Percentiles rank a stretch among this genome's conserved stretches.
phyloP scores from a whole-genome alignment of 2,113 vertebrate species.

The Cacatua alba region DNA sequence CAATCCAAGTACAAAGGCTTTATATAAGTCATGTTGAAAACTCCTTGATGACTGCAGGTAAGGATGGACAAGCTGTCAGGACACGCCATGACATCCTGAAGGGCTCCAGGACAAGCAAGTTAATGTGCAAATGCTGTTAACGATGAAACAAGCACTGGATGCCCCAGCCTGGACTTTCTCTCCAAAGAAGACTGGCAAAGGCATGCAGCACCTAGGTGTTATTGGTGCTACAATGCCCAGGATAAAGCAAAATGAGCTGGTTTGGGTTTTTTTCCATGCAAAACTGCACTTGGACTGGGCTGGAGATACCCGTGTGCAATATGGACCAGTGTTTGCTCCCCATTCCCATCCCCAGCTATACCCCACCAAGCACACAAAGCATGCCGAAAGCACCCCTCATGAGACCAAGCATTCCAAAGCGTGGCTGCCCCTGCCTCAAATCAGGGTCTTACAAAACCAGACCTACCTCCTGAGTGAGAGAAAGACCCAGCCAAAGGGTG shows the following conservation, averaged over 20 bases:
- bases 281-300: rapidly evolving
- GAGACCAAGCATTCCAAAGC: rapidly evolving
- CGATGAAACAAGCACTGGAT: background rate
- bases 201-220: background rate
- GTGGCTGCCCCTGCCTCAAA: background rate
- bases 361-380: background rate
- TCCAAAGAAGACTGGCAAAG: background rate
- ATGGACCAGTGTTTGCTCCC: rapidly evolving
- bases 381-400: rapidly evolving
- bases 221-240: background rate
- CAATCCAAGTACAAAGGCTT: constrained; percentile 72
- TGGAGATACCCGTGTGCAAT: background rate
- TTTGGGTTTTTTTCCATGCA: background rate
- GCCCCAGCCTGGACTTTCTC: background rate
- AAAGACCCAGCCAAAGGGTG: background rate
- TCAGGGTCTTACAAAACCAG: background rate
- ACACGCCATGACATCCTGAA: constrained; percentile 37
- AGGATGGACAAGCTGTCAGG: constrained; percentile 48
- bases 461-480: background rate
- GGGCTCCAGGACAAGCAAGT: background rate
- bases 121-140: background rate
- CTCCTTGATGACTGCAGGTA: constrained; percentile 71
- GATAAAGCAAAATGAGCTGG: background rate
- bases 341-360: background rate
- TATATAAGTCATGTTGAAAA: constrained; percentile 70